Evolutionary conservation across 2,888 invertebrate genomes (phyloP).

Genomic region (Nematopogon swammerdamellus): DNA sequence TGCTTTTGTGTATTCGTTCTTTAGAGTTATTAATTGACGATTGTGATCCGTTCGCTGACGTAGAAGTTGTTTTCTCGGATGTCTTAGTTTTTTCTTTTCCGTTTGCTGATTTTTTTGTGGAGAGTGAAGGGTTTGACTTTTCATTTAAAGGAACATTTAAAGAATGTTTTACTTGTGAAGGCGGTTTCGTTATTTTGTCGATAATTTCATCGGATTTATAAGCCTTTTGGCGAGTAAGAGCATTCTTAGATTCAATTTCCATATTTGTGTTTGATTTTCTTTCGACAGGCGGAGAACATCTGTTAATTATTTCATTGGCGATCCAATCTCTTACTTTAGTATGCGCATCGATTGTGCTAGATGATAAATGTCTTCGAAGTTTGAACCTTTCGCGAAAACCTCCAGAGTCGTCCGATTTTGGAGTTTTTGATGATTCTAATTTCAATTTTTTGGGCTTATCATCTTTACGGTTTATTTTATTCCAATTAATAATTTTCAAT

Average conservation of each 20-base stretch:
- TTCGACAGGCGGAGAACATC: conserved; percentile 65
- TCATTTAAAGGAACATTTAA: conserved; percentile 19
- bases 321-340: conserved; percentile 88
- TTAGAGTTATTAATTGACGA: conserved; percentile 38
- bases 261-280: conserved; percentile 48
- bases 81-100: conserved; percentile 26
- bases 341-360: conserved; percentile 80
- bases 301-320: conserved; percentile 71
- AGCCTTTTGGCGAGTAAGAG: background rate
- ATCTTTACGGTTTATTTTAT: conserved; percentile 46
- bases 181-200: background rate
- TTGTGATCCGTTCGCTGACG: conserved; percentile 43
- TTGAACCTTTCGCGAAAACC: conserved; percentile 61
- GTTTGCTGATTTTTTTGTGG: conserved; percentile 21
- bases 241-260: conserved; percentile 17
- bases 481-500: conserved; percentile 54
- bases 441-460: conserved; percentile 51
- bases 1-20: conserved; percentile 20
- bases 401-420: conserved; percentile 52
- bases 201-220: conserved; percentile 3
- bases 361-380: conserved; percentile 68
- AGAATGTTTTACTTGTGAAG: conserved; percentile 15
- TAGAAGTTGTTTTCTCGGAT: conserved; percentile 46
- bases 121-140: conserved; percentile 18
- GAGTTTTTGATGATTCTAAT: conserved; percentile 52